Evolutionary conservation across 2,888 invertebrate species (phyloP), one percentile per base, ranked within the genome.

Genomic region (Drosophila dives): DNA sequence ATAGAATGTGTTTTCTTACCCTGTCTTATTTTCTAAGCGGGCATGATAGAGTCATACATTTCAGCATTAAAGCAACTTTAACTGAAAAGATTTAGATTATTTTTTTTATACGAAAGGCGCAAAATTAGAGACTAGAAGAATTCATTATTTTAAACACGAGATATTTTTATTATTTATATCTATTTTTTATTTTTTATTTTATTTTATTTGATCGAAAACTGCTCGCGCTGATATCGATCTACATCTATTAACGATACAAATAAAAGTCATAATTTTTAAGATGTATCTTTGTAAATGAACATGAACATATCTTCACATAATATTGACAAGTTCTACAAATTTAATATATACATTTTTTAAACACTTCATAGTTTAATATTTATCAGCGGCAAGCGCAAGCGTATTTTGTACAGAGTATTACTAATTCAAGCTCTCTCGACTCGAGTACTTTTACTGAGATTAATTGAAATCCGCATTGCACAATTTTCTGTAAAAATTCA

Each of bases 81-180:
- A 6, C 1, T 42, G 42, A 6, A 6, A 3, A 6, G 1, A 42
- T 12, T 42, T 20, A 0, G 12, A 6, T 6, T 42, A 1, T 1
- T 12, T 20, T 0, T 0, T 12, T 42, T 42, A 7, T 20, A 1
- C 3, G 3, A 20, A 5, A 2, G 1, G 2, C 6, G 3, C 11
- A 3, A 12, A 12, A 42, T 12, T 6, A 3, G 3, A 20, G 0
- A 36, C 15, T 15, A 6, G 6, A 6, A 42, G 12, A 42, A 42
- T 11, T 20, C 3, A 0, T 7, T 3, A 20, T 20, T 45, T 45
- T 2, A 20, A 45, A 6, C 3, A 7, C 0, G 2, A 20, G 7
- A 20, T 32, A 20, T 10, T 10, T 20, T 5, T 2, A 5, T 26
- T 17, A 26, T 10, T 49, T 1, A 17, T 6, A 20, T 23, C 20